Evolutionary conservation across 35 echinoderm and acorn worm species (phyloP).

Genomic region (Hemicentrotus pulcherrimus): DNA sequence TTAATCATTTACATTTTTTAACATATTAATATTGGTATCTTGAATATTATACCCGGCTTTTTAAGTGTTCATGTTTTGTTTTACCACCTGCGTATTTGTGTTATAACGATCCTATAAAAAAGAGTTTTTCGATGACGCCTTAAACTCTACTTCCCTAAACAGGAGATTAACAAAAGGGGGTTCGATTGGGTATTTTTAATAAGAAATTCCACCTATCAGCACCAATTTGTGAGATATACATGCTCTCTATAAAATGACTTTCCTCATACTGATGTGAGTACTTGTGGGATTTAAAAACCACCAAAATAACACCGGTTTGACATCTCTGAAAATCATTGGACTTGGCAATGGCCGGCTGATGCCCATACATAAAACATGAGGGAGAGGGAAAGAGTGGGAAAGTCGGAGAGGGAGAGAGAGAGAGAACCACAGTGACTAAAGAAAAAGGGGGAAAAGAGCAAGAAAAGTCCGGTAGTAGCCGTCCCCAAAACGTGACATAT

Average conservation of each 20-base stretch:
- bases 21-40: too few species aligned
- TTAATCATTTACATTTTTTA: too few species aligned
- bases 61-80: neutral
- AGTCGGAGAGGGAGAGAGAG: neutral
- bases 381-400: neutral
- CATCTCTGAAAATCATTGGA: slow-evolving; percentile 1
- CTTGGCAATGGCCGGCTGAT: slow-evolving; percentile 7
- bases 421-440: neutral
- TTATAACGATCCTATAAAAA: neutral
- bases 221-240: neutral
- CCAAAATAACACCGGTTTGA: neutral
- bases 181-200: neutral
- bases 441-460: neutral
- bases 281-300: neutral
- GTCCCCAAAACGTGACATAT: neutral
- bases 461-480: neutral
- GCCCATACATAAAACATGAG: neutral
- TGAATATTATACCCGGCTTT: too few species aligned
- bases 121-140: neutral
- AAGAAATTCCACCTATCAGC: neutral
- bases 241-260: neutral
- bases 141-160: neutral
- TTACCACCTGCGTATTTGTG: neutral
- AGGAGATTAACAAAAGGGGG: neutral
- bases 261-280: neutral